A percentile compares a stretch with the other conserved stretches of the same genome.
These are phyloP conservation scores for Chrysolina haemoptera DNA, from an alignment of 2,888 invertebrate species.

Conservation along the genomic window DNA sequence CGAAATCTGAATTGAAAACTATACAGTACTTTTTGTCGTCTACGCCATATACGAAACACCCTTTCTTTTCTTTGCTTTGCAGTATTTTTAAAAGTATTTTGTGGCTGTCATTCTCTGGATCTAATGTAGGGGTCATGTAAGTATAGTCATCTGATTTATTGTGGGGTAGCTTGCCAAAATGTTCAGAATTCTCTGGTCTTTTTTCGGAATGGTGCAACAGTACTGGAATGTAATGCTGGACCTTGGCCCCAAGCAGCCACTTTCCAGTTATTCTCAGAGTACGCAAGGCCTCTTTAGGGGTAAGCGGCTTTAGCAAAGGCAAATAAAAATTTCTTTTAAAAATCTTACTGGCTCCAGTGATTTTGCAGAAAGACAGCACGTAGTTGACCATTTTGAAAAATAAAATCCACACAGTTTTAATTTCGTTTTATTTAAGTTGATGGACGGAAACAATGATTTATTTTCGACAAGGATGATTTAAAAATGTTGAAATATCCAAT, in stretches of 20 bases:
- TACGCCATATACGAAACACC: conserved; percentile 82
- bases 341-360: conserved; percentile 85
- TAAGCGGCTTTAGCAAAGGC: conserved; percentile 85
- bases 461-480: conserved; percentile 34
- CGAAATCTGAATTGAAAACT: conserved; percentile 81
- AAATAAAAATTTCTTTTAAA: conserved; percentile 88
- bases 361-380: conserved; percentile 79
- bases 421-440: conserved; percentile 42
- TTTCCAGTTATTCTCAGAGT: conserved; percentile 88
- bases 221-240: conserved; percentile 87
- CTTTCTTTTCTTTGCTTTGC: conserved; percentile 73
- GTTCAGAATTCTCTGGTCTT: conserved; percentile 63
- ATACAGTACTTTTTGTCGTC: conserved; percentile 82
- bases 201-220: conserved; percentile 72
- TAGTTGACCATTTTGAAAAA: conserved; percentile 65
- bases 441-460: conserved; percentile 36
- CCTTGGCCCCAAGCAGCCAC: conserved; percentile 80
- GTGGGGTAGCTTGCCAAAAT: conserved; percentile 80
- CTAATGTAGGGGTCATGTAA: conserved; percentile 82
- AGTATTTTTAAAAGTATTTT: conserved; percentile 76
- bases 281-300: conserved; percentile 85
- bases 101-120: conserved; percentile 79
- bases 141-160: conserved; percentile 79
- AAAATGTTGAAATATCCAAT: conserved; percentile 22
- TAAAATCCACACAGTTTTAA: conserved; percentile 45